These are phyloP conservation scores for Micromys minutus DNA, from an alignment of 2,113 vertebrate genomes.

Conservation along the genomic window DNA sequence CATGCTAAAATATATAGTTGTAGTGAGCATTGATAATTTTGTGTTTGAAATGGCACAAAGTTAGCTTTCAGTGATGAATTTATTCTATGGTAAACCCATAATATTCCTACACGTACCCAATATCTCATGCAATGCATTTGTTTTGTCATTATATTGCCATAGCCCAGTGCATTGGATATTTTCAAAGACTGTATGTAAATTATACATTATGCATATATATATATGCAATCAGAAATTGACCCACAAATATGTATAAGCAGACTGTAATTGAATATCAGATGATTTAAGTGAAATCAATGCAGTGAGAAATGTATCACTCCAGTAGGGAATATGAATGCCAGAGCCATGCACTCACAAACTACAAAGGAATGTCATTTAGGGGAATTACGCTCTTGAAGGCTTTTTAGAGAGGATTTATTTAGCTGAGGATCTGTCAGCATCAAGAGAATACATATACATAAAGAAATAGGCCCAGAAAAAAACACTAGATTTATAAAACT, in stretches of 20 bases:
- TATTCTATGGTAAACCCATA: neutral
- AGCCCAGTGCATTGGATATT: no score
- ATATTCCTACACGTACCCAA: neutral
- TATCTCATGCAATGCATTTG: no score
- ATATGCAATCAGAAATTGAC: neutral
- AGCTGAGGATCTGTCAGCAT: neutral
- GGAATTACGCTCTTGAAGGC: neutral
- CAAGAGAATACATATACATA: neutral
- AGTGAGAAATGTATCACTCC: neutral
- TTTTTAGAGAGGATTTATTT: neutral
- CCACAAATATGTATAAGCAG: neutral
- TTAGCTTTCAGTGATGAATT: neutral
- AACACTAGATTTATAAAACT: neutral
- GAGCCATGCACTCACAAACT: neutral
- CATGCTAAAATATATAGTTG: neutral
- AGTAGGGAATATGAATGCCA: neutral
- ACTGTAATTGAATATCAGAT: neutral
- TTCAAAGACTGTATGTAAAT: no score
- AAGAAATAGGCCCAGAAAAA: neutral
- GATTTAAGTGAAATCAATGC: neutral
- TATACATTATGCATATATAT: no score
- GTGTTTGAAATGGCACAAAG: slow-evolving; percentile 7
- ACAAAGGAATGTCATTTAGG: neutral
- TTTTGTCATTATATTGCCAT: no score
- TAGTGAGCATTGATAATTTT: neutral